These are phyloP conservation scores for Myioborus miniatus DNA, from an alignment of 2,797 vertebrate species.

Conservation along the genomic window DNA sequence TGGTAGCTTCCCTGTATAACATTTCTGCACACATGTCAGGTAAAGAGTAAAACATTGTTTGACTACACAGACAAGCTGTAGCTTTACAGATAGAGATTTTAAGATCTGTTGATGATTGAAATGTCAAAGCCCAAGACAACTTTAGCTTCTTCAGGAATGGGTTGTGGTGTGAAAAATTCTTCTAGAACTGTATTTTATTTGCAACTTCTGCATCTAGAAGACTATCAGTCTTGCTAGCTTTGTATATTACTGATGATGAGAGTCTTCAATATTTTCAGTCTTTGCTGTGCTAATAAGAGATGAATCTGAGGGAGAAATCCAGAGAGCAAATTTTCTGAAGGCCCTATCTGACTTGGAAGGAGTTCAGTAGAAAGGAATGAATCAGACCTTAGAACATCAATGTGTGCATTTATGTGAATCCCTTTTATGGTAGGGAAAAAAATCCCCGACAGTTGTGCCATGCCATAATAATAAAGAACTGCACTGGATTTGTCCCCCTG, in stretches of 20 bases:
- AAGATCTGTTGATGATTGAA: not conserved
- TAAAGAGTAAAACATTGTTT: not conserved
- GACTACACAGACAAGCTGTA: not conserved
- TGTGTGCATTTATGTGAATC: not conserved
- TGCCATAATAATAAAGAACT: not conserved
- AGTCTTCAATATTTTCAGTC: not conserved
- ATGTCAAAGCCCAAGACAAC: not conserved
- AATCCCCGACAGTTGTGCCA: rapidly evolving
- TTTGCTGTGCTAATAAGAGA: not conserved
- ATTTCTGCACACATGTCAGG: not conserved
- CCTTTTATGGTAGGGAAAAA: not conserved
- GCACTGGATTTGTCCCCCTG: not conserved
- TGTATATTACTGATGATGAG: not conserved
- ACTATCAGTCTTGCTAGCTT: not conserved
- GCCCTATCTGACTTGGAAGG: not conserved
- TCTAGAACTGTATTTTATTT: not conserved
- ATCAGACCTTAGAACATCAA: not conserved
- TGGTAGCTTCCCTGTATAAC: not conserved
- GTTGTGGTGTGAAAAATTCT: not conserved
- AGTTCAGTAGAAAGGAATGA: not conserved
- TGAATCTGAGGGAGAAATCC: not conserved
- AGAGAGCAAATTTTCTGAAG: not conserved
- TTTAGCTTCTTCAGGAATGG: not conserved
- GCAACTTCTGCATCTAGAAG: not conserved
- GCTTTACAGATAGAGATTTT: not conserved